phyloP scores from a whole-genome alignment of 92 coral and sea anemone genomes.

The Metridium senile region DNA sequence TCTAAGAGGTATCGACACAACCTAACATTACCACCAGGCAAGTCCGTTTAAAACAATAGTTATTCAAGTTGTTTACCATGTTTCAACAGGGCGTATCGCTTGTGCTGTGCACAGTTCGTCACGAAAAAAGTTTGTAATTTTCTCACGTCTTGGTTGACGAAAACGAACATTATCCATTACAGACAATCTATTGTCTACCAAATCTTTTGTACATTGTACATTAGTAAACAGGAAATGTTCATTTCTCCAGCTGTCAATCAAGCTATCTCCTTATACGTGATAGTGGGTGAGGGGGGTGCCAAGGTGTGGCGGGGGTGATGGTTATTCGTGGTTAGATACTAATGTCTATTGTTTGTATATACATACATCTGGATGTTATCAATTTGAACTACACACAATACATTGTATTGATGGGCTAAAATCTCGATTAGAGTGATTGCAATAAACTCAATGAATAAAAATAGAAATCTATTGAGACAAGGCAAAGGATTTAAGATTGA shows the following conservation, averaged over 20 bases:
- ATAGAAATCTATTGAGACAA: too few relatives aligned
- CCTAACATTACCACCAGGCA: too few relatives aligned
- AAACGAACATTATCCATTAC: not conserved
- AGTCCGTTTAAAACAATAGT: too few relatives aligned
- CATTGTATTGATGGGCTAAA: slow-evolving; percentile 34
- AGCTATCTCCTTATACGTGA: not conserved
- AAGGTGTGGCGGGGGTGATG: slow-evolving; percentile 21
- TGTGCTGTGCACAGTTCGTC: not conserved
- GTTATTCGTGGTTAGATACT: not conserved
- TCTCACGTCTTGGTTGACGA: too few relatives aligned
- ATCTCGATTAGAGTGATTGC: not conserved
- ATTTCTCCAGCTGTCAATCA: not conserved
- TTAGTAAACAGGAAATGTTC: not conserved
- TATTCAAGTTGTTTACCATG: not conserved
- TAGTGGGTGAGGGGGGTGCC: slow-evolving; percentile 1
- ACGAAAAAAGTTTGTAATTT: not conserved
- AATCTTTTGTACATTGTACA: not conserved
- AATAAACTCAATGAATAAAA: not conserved
- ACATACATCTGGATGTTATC: slow-evolving; percentile 13
- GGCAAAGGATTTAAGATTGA: too few relatives aligned
- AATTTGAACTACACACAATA: slow-evolving; percentile 40
- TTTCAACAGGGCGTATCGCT: not conserved
- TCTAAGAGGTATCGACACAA: too few relatives aligned
- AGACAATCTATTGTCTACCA: not conserved
- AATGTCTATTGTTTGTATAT: not conserved